Conservation (phyloP, 2,113 vertebrate species). For the Percina caprodes region DNA sequence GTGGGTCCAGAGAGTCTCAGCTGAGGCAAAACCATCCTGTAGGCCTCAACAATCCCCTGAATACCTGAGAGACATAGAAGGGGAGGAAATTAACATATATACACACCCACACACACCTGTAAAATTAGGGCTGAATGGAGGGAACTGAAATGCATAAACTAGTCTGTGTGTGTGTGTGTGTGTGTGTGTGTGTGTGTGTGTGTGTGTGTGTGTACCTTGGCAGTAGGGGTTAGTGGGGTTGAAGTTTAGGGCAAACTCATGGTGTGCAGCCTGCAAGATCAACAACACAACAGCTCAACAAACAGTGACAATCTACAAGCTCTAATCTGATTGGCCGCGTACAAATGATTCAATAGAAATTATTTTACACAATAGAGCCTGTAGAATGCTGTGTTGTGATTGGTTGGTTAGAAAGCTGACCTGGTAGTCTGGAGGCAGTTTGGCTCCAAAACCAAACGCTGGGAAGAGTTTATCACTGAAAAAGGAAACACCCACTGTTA, state of each 20-base stretch:
- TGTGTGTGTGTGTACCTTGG: conserved; percentile 83
- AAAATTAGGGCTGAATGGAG: neutral
- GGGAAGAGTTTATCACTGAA: conserved; percentile 93
- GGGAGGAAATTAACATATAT: neutral
- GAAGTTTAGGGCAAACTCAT: conserved; percentile 96
- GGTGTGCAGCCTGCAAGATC: conserved; percentile 86
- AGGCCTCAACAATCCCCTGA: conserved; percentile 91
- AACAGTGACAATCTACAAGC: neutral
- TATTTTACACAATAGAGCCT: neutral
- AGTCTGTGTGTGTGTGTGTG: neutral
- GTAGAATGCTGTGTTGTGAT: neutral
- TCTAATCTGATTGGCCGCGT: neutral
- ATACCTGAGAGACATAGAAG: conserved; percentile 81
- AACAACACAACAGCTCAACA: conserved; percentile 25
- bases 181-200: conserved; percentile 10
- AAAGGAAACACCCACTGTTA: conserved; percentile 11
- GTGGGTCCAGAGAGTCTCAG: conserved; percentile 92
- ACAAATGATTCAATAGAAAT: neutral
- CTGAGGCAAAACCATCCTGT: conserved; percentile 88
- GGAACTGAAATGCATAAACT: neutral
- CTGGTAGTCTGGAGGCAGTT: conserved; percentile 92
- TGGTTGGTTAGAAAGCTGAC: conserved; percentile 71
- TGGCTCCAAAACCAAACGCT: conserved; percentile 95
- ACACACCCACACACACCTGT: too few species aligned
- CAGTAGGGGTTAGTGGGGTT: conserved; percentile 90